Evolutionary conservation across 2,888 invertebrate genomes (phyloP).

Genomic region (Lasius platythorax): DNA sequence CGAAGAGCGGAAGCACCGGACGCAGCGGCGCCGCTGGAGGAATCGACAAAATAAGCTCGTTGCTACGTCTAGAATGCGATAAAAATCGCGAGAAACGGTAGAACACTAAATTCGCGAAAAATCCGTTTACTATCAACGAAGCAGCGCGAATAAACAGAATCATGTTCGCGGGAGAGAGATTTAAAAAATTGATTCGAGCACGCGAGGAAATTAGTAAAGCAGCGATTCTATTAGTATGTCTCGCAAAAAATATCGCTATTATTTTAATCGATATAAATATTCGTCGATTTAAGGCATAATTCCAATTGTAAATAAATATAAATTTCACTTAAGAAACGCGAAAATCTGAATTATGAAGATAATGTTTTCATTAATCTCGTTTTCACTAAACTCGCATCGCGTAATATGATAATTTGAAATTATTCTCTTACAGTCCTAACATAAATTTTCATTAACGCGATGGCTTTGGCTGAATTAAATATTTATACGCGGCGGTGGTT

Average conservation of each 20-base stretch:
- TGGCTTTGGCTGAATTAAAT: slow-evolving; percentile 18
- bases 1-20: slow-evolving; percentile 46
- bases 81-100: not conserved
- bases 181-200: not conserved
- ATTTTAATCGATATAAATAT: not conserved
- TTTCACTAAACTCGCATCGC: no score
- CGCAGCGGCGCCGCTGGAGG: slow-evolving; percentile 29
- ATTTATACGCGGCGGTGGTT: slow-evolving; percentile 32
- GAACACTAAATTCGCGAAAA: not conserved
- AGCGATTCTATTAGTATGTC: not conserved
- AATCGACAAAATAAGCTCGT: slow-evolving; percentile 70
- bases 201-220: not conserved
- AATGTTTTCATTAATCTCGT: not conserved
- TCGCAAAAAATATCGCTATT: not conserved
- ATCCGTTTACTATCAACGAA: not conserved
- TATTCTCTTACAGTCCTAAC: not conserved
- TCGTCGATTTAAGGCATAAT: not conserved
- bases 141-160: not conserved
- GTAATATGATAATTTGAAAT: slow-evolving; percentile 1
- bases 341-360: not conserved
- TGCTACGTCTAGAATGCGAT: slow-evolving; percentile 62
- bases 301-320: not conserved
- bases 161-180: not conserved
- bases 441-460: slow-evolving; percentile 27
- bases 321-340: not conserved